phyloP scores from a whole-genome alignment of 2,113 vertebrate species.

The Tautogolabrus adspersus region DNA sequence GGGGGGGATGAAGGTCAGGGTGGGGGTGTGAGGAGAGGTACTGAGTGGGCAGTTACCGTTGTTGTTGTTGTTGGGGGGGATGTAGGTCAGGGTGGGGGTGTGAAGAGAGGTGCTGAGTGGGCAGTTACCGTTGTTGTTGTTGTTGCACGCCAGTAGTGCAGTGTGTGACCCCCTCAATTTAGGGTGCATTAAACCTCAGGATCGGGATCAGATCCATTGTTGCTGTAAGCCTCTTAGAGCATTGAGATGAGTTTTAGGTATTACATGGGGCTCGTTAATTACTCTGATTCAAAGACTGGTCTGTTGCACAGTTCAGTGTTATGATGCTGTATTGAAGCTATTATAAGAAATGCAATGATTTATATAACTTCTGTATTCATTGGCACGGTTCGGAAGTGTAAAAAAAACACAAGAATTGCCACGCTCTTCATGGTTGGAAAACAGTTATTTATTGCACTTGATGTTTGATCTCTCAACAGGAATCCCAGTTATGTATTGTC shows the following conservation, averaged over 20 bases:
- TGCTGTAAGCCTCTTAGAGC: background rate
- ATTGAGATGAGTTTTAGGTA: background rate
- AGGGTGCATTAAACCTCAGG: background rate
- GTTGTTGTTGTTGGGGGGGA: too few relatives aligned
- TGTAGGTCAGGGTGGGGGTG: too few relatives aligned
- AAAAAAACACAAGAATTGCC: background rate
- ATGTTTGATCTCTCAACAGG: constrained; percentile 79
- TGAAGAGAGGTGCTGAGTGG: too few relatives aligned
- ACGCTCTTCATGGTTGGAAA: too few relatives aligned
- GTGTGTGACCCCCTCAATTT: too few relatives aligned
- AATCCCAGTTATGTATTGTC: constrained; percentile 96
- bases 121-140: too few relatives aligned
- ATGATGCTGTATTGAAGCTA: background rate
- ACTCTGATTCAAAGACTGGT: background rate
- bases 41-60: too few relatives aligned
- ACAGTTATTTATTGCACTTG: background rate
- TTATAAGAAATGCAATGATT: background rate
- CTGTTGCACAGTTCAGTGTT: too few relatives aligned
- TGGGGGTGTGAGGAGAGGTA: too few relatives aligned
- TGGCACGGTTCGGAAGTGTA: background rate
- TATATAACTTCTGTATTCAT: background rate
- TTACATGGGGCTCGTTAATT: background rate
- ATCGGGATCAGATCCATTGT: background rate
- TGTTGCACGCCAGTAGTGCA: too few relatives aligned
- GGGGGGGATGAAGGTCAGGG: too few relatives aligned